Evolutionary conservation across 2,888 invertebrate species (phyloP).

Genomic region (Drosophila paramelanica): DNA sequence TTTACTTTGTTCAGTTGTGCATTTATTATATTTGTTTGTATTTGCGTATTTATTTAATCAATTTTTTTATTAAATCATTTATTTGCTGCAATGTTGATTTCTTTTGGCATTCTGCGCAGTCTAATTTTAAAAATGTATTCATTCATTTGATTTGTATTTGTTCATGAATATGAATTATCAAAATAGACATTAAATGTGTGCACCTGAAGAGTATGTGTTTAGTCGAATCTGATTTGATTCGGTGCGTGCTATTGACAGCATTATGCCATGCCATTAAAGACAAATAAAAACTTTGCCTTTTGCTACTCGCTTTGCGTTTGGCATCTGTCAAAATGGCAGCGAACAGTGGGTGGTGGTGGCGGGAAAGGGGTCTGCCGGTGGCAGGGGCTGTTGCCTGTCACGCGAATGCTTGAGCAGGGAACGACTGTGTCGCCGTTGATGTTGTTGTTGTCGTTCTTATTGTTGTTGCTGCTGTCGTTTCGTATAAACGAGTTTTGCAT

Average conservation of each 20-base stretch:
- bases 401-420: conserved; percentile 63
- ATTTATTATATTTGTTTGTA: no score
- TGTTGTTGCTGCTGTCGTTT: neutral
- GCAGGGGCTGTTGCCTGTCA: conserved; percentile 43
- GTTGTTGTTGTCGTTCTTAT: neutral
- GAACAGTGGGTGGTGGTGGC: neutral
- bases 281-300: conserved; percentile 68
- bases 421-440: conserved; percentile 29
- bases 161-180: no score
- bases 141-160: no score
- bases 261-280: conserved; percentile 58
- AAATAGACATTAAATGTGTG: no score
- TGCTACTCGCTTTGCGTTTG: conserved; percentile 69
- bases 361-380: neutral
- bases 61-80: no score
- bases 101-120: no score
- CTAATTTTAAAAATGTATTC: no score
- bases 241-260: conserved; percentile 41
- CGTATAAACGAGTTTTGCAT: conserved; percentile 50
- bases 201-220: conserved; percentile 35
- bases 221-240: neutral
- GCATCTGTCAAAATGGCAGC: conserved; percentile 70
- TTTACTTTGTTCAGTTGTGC: no score
- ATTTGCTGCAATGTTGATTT: no score
- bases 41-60: no score